Percentiles rank a stretch among this genome's conserved stretches.
phyloP scores from a whole-genome alignment of 2,113 vertebrate genomes.

The Sminthopsis crassicaudata region DNA sequence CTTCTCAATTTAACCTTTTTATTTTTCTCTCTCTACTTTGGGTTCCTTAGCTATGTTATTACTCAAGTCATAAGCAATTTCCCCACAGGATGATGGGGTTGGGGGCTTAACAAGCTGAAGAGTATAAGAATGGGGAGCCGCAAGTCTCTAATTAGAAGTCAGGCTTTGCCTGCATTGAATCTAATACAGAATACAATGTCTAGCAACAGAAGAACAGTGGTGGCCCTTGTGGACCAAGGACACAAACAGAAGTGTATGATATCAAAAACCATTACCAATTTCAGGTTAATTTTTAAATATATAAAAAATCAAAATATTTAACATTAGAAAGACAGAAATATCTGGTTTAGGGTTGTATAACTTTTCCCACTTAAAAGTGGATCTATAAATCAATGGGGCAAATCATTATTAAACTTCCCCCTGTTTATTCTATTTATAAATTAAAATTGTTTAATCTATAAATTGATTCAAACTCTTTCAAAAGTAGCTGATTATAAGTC shows the following conservation, averaged over 20 bases:
- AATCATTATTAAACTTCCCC: background rate
- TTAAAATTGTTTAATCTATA: conserved; percentile 27
- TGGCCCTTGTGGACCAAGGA: background rate
- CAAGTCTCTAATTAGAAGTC: background rate
- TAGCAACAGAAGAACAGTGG: background rate
- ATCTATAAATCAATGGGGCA: background rate
- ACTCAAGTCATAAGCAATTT: background rate
- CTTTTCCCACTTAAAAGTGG: background rate
- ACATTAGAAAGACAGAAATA: background rate
- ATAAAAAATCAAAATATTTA: conserved; percentile 27
- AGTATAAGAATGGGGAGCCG: background rate
- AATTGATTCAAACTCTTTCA: background rate
- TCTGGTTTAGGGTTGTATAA: background rate
- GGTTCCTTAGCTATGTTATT: background rate
- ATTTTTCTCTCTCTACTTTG: background rate
- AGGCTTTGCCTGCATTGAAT: background rate
- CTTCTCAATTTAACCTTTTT: background rate
- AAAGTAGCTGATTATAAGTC: conserved; percentile 26
- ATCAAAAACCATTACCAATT: conserved; percentile 17
- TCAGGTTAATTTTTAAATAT: conserved; percentile 13
- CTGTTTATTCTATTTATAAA: conserved; percentile 26
- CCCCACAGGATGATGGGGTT: background rate
- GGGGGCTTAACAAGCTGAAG: background rate
- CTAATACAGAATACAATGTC: background rate
- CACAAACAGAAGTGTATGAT: background rate